These are phyloP conservation scores for Clostera curtula DNA, from an alignment of 2,888 invertebrate genomes.

Conservation along the genomic window DNA sequence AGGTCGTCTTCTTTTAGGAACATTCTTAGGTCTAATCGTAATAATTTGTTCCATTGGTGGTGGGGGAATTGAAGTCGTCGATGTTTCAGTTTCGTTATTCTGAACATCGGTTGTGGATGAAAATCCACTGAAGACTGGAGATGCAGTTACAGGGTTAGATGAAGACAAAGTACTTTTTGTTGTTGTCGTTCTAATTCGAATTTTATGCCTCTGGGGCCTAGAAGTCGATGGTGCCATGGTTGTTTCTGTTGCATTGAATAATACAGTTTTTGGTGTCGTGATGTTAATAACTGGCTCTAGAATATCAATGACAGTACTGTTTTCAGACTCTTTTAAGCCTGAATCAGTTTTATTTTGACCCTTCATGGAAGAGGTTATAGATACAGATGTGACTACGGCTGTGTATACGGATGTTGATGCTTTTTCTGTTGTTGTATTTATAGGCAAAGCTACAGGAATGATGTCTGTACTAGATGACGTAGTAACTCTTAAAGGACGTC, in stretches of 20 bases:
- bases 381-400: slow-evolving; percentile 69
- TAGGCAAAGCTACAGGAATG: slow-evolving; percentile 20
- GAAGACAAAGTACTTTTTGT: slow-evolving; percentile 52
- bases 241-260: slow-evolving; percentile 40
- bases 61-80: no score
- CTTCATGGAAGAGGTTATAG: slow-evolving; percentile 69
- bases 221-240: slow-evolving; percentile 24
- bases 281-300: slow-evolving; percentile 24
- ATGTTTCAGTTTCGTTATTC: slow-evolving; percentile 33
- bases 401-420: slow-evolving; percentile 67
- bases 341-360: slow-evolving; percentile 60
- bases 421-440: slow-evolving; percentile 60
- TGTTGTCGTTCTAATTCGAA: slow-evolving; percentile 60
- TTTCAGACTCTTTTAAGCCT: slow-evolving; percentile 31
- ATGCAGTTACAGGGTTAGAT: slow-evolving; percentile 36
- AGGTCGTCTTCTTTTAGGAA: slow-evolving; percentile 51
- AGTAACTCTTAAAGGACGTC: slow-evolving; percentile 50
- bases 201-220: slow-evolving; percentile 45
- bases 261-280: slow-evolving; percentile 28
- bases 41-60: no score
- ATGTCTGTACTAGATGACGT: slow-evolving; percentile 44
- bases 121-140: slow-evolving; percentile 42
- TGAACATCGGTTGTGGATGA: slow-evolving; percentile 30
- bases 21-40: slow-evolving; percentile 45
- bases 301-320: slow-evolving; percentile 32